Base-by-base conservation (phyloP, 30 jellyfish, hydroid and myxozoan genomes). In the Pseudorhiza aurosa region DNA sequence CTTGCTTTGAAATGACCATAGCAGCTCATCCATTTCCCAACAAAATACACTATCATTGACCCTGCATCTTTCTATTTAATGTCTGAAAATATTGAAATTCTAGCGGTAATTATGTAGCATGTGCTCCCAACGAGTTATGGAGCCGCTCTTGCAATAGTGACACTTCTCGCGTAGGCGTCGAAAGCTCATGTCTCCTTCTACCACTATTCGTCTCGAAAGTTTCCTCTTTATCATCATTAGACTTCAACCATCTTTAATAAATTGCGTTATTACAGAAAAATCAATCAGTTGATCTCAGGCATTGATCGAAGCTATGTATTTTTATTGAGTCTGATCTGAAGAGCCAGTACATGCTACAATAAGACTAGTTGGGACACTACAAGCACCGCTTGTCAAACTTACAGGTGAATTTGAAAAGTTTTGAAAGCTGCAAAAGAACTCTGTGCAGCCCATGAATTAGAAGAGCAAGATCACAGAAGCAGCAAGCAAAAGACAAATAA, bases 21-120 rank as follows among this genome's bases (percentile, higher is more conserved):
- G 56, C 87, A 17, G 86, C 86, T 12, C 86, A 50, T 42, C 81
- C 45, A 6, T 69, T 69, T 36, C 86, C 29, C 76, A 29, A 31
- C n/a, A 28, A 74, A 51, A 21, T 74, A 51, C 46, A 42, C 77
- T 31, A 56, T 74, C 77, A 51, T 77, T 74, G 77, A 74, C 56
- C 87, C 87, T 17, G 73, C 85, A 6, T 74, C 65, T 6, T 50
- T 47, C 15, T 72, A 72, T 24, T 22, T 72, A 26, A 77, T 46
- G 33, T 72, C 86, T 6, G 77, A 40, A 70, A 70, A 70, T 22
- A 70, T 70, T 47, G 84, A 46, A 22, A 72, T 77, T 2, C 77
- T n/a, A n/a, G n/a, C n/a, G n/a, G n/a, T n/a, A n/a, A n/a, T n/a
- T n/a, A n/a, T n/a, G n/a, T n/a, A n/a, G n/a, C n/a, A n/a, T n/a